Evolutionary conservation across 2,888 invertebrate genomes (phyloP).

Genomic region (Dryadula phaetusa): DNA sequence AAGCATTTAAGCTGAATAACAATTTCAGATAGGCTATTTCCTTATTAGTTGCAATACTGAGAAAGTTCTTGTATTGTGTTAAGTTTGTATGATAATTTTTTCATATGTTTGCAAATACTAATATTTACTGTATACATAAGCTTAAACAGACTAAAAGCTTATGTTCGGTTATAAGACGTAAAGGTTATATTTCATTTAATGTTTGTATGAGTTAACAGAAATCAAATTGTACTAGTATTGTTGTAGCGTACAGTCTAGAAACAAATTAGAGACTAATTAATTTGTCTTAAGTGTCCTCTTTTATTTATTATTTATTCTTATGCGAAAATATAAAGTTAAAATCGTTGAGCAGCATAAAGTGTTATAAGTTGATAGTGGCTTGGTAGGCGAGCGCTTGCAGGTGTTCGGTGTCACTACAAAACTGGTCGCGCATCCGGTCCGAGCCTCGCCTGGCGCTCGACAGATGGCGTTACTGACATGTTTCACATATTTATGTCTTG

Average conservation of each 20-base stretch:
- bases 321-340: slow-evolving; percentile 24
- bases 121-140: background rate
- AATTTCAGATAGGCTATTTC: background rate
- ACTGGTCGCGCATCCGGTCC: slow-evolving; percentile 82
- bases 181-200: background rate
- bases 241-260: background rate
- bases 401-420: slow-evolving; percentile 76
- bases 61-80: background rate
- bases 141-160: background rate
- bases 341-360: slow-evolving; percentile 28
- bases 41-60: background rate
- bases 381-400: slow-evolving; percentile 61
- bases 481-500: slow-evolving; percentile 46
- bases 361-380: slow-evolving; percentile 39
- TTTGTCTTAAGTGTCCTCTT: background rate
- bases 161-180: background rate
- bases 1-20: slow-evolving; percentile 18
- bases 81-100: background rate
- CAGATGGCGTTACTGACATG: slow-evolving; percentile 72
- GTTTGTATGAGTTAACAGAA: background rate
- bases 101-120: background rate
- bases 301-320: slow-evolving; percentile 27
- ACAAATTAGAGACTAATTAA: background rate
- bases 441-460: slow-evolving; percentile 57
- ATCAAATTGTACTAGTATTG: background rate